Evolutionary conservation across 2,888 invertebrate species (phyloP).

Genomic region (Augochlorella aurata): DNA sequence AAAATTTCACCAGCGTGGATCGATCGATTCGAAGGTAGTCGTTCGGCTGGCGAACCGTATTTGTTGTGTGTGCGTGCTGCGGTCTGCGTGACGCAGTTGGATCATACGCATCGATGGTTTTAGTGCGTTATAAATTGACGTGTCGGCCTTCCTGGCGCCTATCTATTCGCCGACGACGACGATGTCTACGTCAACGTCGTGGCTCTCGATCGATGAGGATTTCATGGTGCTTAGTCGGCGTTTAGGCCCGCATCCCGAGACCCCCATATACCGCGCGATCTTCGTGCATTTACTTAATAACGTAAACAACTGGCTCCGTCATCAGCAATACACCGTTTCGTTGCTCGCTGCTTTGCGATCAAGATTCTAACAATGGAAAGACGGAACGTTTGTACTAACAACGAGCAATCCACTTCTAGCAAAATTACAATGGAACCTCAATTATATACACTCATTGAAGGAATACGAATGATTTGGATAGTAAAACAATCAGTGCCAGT

Average conservation of each 20-base stretch:
- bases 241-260: conserved; percentile 75
- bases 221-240: conserved; percentile 75
- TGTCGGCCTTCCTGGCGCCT: conserved; percentile 74
- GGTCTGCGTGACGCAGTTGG: conserved; percentile 67
- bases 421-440: not conserved
- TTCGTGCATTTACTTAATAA: conserved; percentile 76
- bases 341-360: not conserved
- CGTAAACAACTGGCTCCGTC: conserved; percentile 69
- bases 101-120: conserved; percentile 76
- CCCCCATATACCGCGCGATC: conserved; percentile 67
- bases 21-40: conserved; percentile 33
- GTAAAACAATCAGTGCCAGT: too few relatives aligned
- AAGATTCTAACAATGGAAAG: not conserved
- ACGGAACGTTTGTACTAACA: not conserved
- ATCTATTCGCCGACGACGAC: conserved; percentile 58
- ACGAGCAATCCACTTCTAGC: not conserved
- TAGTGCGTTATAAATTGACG: conserved; percentile 78
- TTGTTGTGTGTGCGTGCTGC: conserved; percentile 35
- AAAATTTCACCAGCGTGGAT: conserved; percentile 5
- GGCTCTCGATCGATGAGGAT: conserved; percentile 73
- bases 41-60: conserved; percentile 18
- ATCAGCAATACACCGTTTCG: conserved; percentile 21
- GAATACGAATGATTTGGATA: too few relatives aligned
- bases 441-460: too few relatives aligned
- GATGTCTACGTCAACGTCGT: conserved; percentile 58